Evolutionary conservation across 2,113 vertebrate genomes (phyloP), one percentile per base, ranked within the genome.

Genomic region (Lepisosteus oculatus): DNA sequence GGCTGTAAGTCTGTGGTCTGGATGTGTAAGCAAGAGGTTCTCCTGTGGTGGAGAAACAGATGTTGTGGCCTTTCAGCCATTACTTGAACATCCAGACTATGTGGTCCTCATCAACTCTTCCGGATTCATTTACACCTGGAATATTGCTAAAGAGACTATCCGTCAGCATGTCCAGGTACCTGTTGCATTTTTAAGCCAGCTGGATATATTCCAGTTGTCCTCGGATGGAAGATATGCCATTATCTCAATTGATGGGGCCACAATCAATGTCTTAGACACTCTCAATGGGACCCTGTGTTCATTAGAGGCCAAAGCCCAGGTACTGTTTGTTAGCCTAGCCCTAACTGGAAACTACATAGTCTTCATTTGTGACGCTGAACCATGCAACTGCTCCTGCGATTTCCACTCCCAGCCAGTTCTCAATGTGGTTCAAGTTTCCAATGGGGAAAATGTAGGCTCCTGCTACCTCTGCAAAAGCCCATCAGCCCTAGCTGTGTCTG

Each of bases 1-100:
- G 51, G 92, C 92, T 45, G 84, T 89, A 43, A 92, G 86, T 70
- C 77, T 94, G 51, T 94, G 93, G 92, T 89, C 89, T 0, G 93
- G 93, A 7, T 79, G 64, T 0, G 76, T 92, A 44, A 84, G 82
- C 79, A 93, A 89, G 76, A 79, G 80, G 4, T 93, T 94, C 75
- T 84, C 78, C 14, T 80, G 84, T 2, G 74, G 45, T 51, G 78
- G 74, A 3, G 64, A 61, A 72, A 80, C 84, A 64, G 67, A 69
- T 0, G 87, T 93, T 3, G 73, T 88, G 0, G 86, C 89, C 47
- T 94, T 93, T 76, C 78, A 79, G 5, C 81, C 84, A 0, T 77
- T 94, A 29, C 71, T 76, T 5, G 74, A 82, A n/a, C 77, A 91
- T 71, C 89, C 89, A 7, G 85, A 92, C 70, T 90, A 88, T 72